phyloP scores from a whole-genome alignment of 2,113 vertebrate species.

The Eurystomus gularis region DNA sequence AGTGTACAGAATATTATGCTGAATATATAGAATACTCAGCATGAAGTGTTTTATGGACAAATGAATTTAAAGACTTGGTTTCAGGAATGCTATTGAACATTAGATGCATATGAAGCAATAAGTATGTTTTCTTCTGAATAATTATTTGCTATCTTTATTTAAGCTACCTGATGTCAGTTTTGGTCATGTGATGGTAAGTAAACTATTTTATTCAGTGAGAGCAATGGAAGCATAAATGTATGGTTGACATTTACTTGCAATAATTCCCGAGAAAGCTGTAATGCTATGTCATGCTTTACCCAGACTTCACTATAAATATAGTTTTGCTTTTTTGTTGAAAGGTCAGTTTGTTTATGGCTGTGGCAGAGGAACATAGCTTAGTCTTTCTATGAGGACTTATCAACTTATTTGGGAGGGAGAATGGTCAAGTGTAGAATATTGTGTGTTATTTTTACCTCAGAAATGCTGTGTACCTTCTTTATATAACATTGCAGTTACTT shows the following conservation, averaged over 20 bases:
- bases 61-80: background rate
- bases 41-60: background rate
- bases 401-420: background rate
- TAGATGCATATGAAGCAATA: background rate
- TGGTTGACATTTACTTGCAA: background rate
- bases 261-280: background rate
- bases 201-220: background rate
- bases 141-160: constrained; percentile 32
- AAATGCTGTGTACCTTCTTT: background rate
- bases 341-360: background rate
- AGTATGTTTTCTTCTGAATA: background rate
- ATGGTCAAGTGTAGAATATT: background rate
- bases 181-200: constrained; percentile 72
- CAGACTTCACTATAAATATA: background rate
- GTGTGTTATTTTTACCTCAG: background rate
- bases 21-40: background rate
- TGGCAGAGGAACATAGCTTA: background rate
- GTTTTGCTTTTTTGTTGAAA: constrained; percentile 28
- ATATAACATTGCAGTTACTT: background rate
- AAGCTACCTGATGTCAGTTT: constrained; percentile 75
- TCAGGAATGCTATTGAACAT: background rate
- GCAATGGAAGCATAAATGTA: background rate
- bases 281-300: background rate
- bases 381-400: background rate
- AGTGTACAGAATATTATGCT: background rate